These are phyloP conservation scores for Drosophila quadrilineata DNA, from an alignment of 1,140 invertebrate species.

Conservation along the genomic window DNA sequence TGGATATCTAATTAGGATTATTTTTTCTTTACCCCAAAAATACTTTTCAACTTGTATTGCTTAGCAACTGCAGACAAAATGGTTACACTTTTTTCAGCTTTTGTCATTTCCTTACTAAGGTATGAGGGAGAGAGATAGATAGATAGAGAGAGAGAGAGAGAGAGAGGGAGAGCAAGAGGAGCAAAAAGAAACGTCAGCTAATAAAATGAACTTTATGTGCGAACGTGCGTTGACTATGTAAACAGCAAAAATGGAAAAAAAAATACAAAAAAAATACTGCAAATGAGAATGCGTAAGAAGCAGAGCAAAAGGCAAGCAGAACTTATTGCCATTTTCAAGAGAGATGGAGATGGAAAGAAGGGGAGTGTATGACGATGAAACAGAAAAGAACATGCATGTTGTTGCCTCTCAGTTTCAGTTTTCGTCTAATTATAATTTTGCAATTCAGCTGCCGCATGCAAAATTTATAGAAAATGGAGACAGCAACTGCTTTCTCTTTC, in stretches of 20 bases:
- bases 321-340: constrained; percentile 27
- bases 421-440: constrained; percentile 76
- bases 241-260: neutral
- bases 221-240: constrained; percentile 63
- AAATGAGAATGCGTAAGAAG: neutral
- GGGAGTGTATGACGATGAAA: too few relatives aligned
- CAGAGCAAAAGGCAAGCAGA: neutral
- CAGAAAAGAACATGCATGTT: too few relatives aligned
- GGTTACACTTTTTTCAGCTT: too few relatives aligned
- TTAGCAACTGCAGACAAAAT: too few relatives aligned
- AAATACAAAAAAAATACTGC: neutral
- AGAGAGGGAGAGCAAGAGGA: neutral
- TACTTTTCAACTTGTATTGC: too few relatives aligned
- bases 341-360: too few relatives aligned
- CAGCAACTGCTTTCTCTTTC: neutral
- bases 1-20: too few relatives aligned
- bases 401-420: constrained; percentile 21
- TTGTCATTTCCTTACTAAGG: too few relatives aligned
- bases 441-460: constrained; percentile 72
- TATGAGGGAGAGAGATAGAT: neutral
- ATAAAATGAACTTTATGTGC: constrained; percentile 77
- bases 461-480: constrained; percentile 54
- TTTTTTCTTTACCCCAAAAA: too few relatives aligned
- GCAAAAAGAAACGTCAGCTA: constrained; percentile 55
- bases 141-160: neutral